Evolutionary conservation across 2,113 vertebrate genomes (phyloP), one percentile per base, ranked within the genome.

Genomic region (Bufo gargarizans): DNA sequence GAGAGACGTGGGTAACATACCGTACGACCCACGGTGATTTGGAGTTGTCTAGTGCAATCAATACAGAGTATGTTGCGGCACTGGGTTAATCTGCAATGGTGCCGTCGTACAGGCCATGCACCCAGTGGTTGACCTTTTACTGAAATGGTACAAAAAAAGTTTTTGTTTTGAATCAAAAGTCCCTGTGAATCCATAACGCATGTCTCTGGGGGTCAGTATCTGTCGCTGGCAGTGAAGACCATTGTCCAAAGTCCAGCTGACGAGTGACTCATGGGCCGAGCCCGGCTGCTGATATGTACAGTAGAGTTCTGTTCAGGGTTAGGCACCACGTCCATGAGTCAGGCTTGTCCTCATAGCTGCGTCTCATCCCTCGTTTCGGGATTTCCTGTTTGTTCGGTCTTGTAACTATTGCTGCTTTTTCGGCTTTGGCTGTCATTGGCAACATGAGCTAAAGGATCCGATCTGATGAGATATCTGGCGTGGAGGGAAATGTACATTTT

Each of bases 391-490:
- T 95, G 93, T 9, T 96, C 96, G 90, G 96, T 93, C 90, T 94
- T 96, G 91, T 94, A 91, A 92, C 92, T 94, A 86, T 91, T 90
- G 92, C 94, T 93, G 87, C 91, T 93, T 84, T 94, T 92, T 87
- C 90, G 94, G 89, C 94, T 92, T 22, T 95, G 95, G 6, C 94
- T 93, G 1, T 97, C 95, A 45, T 97, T 96, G 19, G 96, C 94
- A 88, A 99, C 93, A 0, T 99, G 97, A 0, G 98, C 98, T 91
- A 99, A 93, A 0, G 98, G 98, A 90, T 99, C 98, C 0, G 97
- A 97, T 50, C 98, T 96, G 91, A 99, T 99, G 90, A 99, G 96
- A 91, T 99, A 99, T 93, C 97, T 99, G 89, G 0, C 0, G 2
- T 65, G 76, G n/a, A 67, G 71, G n/a, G 53, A 17, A 19, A 82